A percentile compares a stretch with the other conserved stretches of the same genome.
These are phyloP conservation scores for Solenopsis fugax DNA, from an alignment of 1,140 invertebrate genomes.

Conservation along the genomic window DNA sequence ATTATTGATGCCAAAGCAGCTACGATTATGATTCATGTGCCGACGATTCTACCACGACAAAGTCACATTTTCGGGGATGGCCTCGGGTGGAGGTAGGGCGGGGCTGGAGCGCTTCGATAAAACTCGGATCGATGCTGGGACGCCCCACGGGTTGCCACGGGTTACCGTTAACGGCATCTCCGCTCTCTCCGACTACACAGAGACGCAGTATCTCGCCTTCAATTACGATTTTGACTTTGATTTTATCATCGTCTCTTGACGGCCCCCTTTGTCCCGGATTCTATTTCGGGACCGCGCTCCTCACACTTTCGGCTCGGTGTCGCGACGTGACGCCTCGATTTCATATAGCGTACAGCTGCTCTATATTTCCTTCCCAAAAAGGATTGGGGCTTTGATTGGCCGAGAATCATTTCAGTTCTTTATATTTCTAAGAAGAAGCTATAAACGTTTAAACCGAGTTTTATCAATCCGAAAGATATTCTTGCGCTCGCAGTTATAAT, in stretches of 20 bases:
- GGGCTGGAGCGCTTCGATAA: slow-evolving; percentile 84
- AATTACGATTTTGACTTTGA: slow-evolving; percentile 74
- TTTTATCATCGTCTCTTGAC: slow-evolving; percentile 25
- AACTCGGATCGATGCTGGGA: slow-evolving; percentile 87
- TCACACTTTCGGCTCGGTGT: slow-evolving; percentile 2
- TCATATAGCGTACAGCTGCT: slow-evolving; percentile 4
- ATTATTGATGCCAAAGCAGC: slow-evolving; percentile 5
- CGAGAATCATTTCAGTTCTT: slow-evolving; percentile 23
- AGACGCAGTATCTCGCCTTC: slow-evolving; percentile 66
- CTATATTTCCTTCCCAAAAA: slow-evolving; percentile 7
- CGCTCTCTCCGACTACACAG: slow-evolving; percentile 60
- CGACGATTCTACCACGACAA: slow-evolving; percentile 56
- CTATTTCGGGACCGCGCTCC: slow-evolving; percentile 9
- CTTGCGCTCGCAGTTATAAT: not conserved
- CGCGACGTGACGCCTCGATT: not conserved
- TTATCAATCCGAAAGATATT: not conserved
- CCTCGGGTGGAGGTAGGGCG: slow-evolving; percentile 77
- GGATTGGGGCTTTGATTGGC: slow-evolving; percentile 12
- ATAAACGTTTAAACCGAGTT: slow-evolving; percentile 9
- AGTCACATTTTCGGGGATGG: slow-evolving; percentile 69
- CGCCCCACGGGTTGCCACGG: slow-evolving; percentile 84
- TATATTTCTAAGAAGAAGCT: slow-evolving; percentile 5
- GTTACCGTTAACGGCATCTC: slow-evolving; percentile 86
- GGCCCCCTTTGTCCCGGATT: slow-evolving; percentile 1
- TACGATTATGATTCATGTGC: slow-evolving; percentile 39